Base-by-base conservation (phyloP, 2,797 vertebrate genomes). In the Myioborus miniatus region DNA sequence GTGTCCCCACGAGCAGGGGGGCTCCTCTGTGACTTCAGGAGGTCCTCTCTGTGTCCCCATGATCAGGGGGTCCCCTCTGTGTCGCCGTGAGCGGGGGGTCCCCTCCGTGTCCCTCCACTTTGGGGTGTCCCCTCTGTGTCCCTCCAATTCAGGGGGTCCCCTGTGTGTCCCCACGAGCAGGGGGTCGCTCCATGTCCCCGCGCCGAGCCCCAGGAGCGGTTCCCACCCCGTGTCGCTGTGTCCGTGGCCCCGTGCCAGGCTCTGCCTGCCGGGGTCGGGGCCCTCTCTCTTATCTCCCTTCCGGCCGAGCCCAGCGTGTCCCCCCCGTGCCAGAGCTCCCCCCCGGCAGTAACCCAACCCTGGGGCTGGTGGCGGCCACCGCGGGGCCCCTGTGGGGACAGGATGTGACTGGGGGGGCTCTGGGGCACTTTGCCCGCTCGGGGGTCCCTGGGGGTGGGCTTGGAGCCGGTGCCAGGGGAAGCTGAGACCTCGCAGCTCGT, bases 221-320 rank as follows among this genome's bases (percentile, higher is more conserved):
- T 29, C 39, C n/a, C 47, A 3, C 3, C 22, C n/a, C n/a, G 55
- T 36, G 58, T 63, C 80, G 1, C 62, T 14, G 67, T 79, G 43
- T 5, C 84, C 67, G 0, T 94, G 93, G 95, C 52, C 5, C 9
- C 60, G 7, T 0, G 87, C 95, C 95, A 92, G 83, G 60, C n/a
- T 34, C 83, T 80, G 34, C 87, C 58, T 39, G 47, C 30, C n/a
- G 39, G 41, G 90, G 84, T 86, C 69, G 14, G 52, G 59, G 74
- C 76, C 93, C 93, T 32, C 27, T 1, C 6, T 43, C 89, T 95
- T 96, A 96, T 96, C 95, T 92, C 84, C 12, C 43, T 93, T 95
- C 93, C 95, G 87, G 37, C 16, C 8, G 91, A 82, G 86, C 89
- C 36, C 6, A 34, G 83, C 7, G 68, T 53, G 79, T 92, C 75